Percentiles rank a stretch among this genome's conserved stretches.
phyloP scores from a whole-genome alignment of 1,140 invertebrate species.

The Ooceraea biroi region DNA sequence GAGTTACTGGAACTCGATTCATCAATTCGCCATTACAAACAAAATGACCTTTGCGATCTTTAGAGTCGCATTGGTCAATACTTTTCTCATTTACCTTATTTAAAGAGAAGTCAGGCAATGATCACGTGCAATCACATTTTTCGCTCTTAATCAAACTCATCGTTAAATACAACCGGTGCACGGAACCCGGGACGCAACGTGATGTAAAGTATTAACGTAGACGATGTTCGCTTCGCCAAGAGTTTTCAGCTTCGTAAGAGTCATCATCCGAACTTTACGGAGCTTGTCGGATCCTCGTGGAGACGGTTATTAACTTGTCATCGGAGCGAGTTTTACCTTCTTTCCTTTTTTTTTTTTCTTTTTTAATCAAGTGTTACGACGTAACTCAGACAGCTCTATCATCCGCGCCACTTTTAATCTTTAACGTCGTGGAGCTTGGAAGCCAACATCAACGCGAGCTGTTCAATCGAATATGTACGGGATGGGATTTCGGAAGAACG shows the following conservation, averaged over 20 bases:
- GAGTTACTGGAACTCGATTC: not conserved
- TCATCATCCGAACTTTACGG: slow-evolving; percentile 29
- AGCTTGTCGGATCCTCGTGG: not conserved
- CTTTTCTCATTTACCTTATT: not conserved
- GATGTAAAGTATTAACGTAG: slow-evolving; percentile 14
- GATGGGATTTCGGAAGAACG: not conserved
- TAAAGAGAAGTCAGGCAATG: not conserved
- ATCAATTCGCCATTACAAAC: not conserved
- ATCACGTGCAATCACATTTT: not conserved
- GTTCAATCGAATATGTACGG: not conserved
- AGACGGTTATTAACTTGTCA: slow-evolving; percentile 36
- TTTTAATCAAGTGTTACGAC: slow-evolving; percentile 41
- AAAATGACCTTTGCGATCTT: too few species aligned
- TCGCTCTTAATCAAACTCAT: slow-evolving; percentile 9
- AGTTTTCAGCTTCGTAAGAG: slow-evolving; percentile 9
- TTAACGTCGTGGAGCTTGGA: slow-evolving; percentile 12
- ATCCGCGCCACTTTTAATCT: slow-evolving; percentile 31
- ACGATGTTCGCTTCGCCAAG: not conserved
- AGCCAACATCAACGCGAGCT: not conserved
- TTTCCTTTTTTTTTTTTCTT: not conserved
- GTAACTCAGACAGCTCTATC: not conserved
- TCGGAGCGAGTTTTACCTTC: slow-evolving; percentile 7
- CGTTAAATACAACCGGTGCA: not conserved
- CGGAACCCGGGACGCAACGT: not conserved
- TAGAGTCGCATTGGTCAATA: too few species aligned